A percentile compares a stretch with the other conserved stretches of the same genome.
Conservation (phyloP, 2,797 vertebrate genomes). For the Danio choprae region DNA sequence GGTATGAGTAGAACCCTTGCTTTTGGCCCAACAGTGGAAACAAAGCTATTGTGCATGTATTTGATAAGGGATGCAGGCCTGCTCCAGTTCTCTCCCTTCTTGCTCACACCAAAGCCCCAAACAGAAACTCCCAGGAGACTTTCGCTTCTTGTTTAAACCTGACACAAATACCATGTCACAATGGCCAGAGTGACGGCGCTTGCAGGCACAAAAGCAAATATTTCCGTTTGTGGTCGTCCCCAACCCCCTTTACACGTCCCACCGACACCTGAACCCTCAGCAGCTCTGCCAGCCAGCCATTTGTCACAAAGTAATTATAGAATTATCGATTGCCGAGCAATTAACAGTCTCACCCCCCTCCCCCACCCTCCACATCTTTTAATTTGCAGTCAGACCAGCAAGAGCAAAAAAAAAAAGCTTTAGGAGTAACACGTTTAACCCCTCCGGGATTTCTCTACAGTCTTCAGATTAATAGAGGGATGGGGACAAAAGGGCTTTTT, state of each 20-base stretch:
- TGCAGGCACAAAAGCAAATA: constrained; percentile 85
- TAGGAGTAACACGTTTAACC: constrained; percentile 81
- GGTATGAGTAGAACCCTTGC: too few relatives aligned
- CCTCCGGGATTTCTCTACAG: constrained; percentile 77
- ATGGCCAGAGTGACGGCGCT: constrained; percentile 72
- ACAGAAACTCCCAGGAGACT: constrained; percentile 53
- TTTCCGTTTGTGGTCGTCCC: constrained; percentile 80
- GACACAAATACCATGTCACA: constrained; percentile 82
- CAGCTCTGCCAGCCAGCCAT: constrained; percentile 79
- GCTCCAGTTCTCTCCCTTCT: constrained; percentile 8
- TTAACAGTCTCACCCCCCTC: constrained; percentile 72
- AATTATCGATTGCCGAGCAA: constrained; percentile 87
- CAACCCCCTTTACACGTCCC: constrained; percentile 76
- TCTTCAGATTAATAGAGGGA: constrained; percentile 80
- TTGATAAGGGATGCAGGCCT: constrained; percentile 40
- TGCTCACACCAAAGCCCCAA: constrained; percentile 46
- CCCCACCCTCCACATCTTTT: constrained; percentile 73
- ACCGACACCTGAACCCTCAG: constrained; percentile 65
- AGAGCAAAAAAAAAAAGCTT: constrained; percentile 52
- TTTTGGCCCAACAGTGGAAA: too few relatives aligned
- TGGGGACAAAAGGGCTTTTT: constrained; percentile 77
- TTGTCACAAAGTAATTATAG: constrained; percentile 90
- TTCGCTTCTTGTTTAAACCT: constrained; percentile 72
- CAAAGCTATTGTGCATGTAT: constrained; percentile 24
- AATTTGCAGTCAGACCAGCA: constrained; percentile 78